These are phyloP conservation scores for Graptemys geographica DNA, from an alignment of 2,797 vertebrate genomes.

Conservation along the genomic window DNA sequence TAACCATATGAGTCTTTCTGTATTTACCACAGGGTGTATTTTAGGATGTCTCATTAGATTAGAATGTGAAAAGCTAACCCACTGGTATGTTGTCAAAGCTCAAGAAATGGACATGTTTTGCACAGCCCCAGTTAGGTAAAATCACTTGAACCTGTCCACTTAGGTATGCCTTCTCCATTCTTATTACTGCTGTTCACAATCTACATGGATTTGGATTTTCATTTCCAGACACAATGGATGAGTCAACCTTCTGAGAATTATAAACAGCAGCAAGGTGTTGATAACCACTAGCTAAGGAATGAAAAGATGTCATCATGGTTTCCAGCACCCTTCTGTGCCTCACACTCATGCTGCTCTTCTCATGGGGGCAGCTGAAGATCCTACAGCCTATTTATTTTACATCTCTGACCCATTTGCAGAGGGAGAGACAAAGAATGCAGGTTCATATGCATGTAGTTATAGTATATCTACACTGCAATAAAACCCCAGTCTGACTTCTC, in stretches of 20 bases:
- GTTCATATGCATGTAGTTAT: conserved; percentile 19
- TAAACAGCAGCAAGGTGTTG: conserved; percentile 4
- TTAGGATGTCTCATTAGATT: not conserved
- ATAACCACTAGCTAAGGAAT: conserved; percentile 18
- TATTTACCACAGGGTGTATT: not conserved
- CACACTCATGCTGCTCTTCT: not conserved
- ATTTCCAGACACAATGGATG: conserved; percentile 30
- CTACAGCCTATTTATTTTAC: conserved; percentile 11
- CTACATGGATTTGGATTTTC: conserved; percentile 23
- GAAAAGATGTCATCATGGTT: not conserved
- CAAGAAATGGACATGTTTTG: not conserved
- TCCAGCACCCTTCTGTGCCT: conserved; percentile 4
- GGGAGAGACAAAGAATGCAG: conserved; percentile 10
- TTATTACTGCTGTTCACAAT: conserved; percentile 31
- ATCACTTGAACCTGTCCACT: conserved; percentile 20
- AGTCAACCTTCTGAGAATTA: conserved; percentile 39
- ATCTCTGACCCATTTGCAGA: conserved; percentile 17
- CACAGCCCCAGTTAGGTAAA: not conserved
- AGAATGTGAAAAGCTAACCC: not conserved
- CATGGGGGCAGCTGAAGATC: not conserved
- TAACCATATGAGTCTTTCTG: not conserved
- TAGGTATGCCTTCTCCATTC: conserved; percentile 30
- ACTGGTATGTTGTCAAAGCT: not conserved
- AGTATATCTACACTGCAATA: not conserved
- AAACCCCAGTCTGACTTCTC: not conserved